Conservation (phyloP, 2,113 vertebrate genomes). For the Cynoglossus semilaevis region DNA sequence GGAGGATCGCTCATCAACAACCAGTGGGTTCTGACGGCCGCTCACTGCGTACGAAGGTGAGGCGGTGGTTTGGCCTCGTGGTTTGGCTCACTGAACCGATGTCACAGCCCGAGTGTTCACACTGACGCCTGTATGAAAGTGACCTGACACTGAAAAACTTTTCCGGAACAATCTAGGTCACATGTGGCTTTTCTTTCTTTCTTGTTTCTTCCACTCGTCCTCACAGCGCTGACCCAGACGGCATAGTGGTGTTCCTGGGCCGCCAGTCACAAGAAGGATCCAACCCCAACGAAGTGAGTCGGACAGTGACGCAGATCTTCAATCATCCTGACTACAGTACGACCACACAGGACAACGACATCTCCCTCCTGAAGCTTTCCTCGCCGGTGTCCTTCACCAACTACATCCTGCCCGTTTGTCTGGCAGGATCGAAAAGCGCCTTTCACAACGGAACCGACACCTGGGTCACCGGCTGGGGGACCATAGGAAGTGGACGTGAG, state of each 20-base stretch:
- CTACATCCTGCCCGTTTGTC: conserved; percentile 74
- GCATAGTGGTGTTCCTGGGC: conserved; percentile 20
- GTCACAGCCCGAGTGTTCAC: no score
- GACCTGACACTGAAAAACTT: no score
- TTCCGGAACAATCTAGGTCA: no score
- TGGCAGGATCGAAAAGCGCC: conserved; percentile 66
- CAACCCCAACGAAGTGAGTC: conserved; percentile 24
- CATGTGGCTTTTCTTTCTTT: no score
- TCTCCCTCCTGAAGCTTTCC: conserved; percentile 70
- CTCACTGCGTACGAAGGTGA: conserved; percentile 64
- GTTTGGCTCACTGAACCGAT: no score
- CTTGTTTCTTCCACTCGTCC: not conserved
- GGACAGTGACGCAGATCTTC: conserved; percentile 27
- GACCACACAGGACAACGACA: conserved; percentile 59
- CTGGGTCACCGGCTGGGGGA: conserved; percentile 85
- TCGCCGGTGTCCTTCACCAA: conserved; percentile 53
- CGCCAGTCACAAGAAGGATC: conserved; percentile 1
- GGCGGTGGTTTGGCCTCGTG: not conserved
- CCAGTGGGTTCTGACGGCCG: conserved; percentile 74
- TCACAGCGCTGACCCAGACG: fast-evolving
- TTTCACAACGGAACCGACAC: conserved; percentile 50
- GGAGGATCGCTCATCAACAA: conserved; percentile 75
- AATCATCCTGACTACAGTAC: conserved; percentile 51
- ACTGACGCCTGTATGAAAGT: no score
- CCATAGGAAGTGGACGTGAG: conserved; percentile 61